Percentiles rank a stretch among this genome's conserved stretches.
phyloP scores from a whole-genome alignment of 2,797 vertebrate genomes.

The Threskiornis aethiopicus region DNA sequence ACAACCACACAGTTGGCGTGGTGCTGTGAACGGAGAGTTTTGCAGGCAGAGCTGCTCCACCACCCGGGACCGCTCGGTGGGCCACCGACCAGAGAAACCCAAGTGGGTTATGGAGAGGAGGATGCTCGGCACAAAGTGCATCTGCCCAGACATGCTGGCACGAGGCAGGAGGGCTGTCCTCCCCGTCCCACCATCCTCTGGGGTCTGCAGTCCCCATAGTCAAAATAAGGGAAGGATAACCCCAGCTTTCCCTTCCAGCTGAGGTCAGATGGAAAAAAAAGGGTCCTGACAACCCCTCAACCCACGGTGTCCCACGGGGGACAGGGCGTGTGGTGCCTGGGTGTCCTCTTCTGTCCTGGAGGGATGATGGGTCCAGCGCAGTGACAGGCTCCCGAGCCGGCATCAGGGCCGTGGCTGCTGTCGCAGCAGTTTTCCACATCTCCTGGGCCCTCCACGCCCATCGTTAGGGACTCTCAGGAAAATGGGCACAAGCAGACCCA shows the following conservation, averaged over 20 bases:
- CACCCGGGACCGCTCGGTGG: no score
- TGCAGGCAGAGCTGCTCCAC: background rate
- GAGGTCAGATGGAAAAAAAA: background rate
- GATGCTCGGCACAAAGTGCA: background rate
- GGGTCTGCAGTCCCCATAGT: background rate
- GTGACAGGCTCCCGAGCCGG: rapidly evolving
- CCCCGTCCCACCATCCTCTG: background rate
- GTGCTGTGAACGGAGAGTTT: background rate
- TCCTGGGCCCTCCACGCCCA: background rate
- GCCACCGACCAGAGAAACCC: background rate
- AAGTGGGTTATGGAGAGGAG: rapidly evolving
- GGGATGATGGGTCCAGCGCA: background rate
- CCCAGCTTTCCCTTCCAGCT: background rate
- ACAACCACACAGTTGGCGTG: rapidly evolving
- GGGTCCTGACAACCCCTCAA: background rate
- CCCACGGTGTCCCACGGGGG: rapidly evolving
- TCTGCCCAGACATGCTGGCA: background rate
- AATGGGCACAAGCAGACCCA: background rate
- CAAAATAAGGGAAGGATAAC: background rate
- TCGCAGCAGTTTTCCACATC: background rate
- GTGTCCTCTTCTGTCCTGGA: background rate
- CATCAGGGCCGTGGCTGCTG: rapidly evolving
- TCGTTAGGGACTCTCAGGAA: background rate
- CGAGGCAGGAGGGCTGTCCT: background rate
- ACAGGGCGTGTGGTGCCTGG: background rate